phyloP scores from a whole-genome alignment of 2,797 vertebrate species.

The Lacerta agilis region DNA sequence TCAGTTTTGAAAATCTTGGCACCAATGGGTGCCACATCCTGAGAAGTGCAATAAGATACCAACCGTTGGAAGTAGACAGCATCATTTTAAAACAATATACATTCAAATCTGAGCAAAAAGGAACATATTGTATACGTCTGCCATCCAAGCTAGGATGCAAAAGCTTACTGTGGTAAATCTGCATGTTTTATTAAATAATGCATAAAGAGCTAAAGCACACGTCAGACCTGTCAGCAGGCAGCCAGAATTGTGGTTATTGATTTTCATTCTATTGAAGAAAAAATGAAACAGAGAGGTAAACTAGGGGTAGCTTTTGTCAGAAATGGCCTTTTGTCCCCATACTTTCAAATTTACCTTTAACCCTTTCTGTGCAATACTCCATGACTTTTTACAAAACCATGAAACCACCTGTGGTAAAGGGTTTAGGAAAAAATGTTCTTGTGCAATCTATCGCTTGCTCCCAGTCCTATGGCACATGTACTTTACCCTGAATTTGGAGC shows the following conservation, averaged over 20 bases:
- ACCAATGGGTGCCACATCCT: not conserved
- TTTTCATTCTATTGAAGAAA: not conserved
- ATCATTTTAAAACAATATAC: constrained; percentile 34
- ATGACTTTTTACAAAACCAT: not conserved
- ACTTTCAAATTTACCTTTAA: not conserved
- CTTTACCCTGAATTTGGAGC: not conserved
- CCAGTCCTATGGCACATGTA: rapidly evolving
- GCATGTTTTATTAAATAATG: constrained; percentile 43
- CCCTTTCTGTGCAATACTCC: constrained; percentile 2
- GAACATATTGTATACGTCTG: constrained; percentile 38
- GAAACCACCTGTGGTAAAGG: rapidly evolving
- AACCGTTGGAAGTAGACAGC: not conserved
- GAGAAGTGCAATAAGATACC: not conserved
- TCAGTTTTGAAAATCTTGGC: not conserved
- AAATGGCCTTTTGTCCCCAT: not conserved
- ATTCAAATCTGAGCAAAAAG: constrained; percentile 39
- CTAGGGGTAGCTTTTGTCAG: constrained; percentile 4
- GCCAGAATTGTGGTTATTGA: not conserved
- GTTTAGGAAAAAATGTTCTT: rapidly evolving
- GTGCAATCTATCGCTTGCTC: not conserved
- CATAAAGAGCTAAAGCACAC: constrained; percentile 24
- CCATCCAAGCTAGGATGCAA: constrained; percentile 36
- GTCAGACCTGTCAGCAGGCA: constrained; percentile 24
- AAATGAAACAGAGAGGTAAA: constrained; percentile 30
- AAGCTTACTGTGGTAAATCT: constrained; percentile 45